Evolutionary conservation across 2,113 vertebrate species (phyloP), one percentile per base, ranked within the genome.

Genomic region (Leuciscus idus): DNA sequence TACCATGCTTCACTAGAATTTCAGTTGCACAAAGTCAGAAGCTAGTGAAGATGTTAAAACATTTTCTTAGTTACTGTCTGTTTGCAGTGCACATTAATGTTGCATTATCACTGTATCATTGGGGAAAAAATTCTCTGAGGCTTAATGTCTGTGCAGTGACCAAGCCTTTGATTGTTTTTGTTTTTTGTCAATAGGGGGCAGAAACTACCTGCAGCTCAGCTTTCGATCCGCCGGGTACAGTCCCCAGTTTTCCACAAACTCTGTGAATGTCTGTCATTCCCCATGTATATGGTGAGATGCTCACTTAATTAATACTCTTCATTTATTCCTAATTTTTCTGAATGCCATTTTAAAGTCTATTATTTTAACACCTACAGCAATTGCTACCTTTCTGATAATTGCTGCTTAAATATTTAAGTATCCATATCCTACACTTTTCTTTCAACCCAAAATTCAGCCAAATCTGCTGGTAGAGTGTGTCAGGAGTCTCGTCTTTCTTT

Each of bases 181-280:
- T 74, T 23, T 21, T 59, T 21, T 61, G 59, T 8, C 84, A 87
- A 21, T 87, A 94, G 95, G 23, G 77, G 10, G 0, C 92, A 93
- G 85, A 90, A 88, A 84, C 23, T 94, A 46, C 93, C 95, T 7
- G 91, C 90, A 8, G 93, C 92, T 0, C 91, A 92, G 87, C 87
- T 96, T 74, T 96, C 95, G 30, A 93, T 96, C 75, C 85, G 95
- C 85, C 93, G 94, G 26, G 52, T 95, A 73, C 88, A 87, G 59
- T 92, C 91, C 0, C 75, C 91, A 0, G 79, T 84, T 78, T 94
- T 95, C 77, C 89, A 86, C 26, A 91, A 26, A 17, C 30, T 96
- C 61, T 91, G 93, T 90, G 86, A 92, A 17, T 93, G 86, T 46
- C 81, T 95, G 21, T 48, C 10, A 1, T 94, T 95, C 72, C 94